These are phyloP conservation scores for Allacma fusca DNA, from an alignment of 2,888 invertebrate species.

Conservation along the genomic window DNA sequence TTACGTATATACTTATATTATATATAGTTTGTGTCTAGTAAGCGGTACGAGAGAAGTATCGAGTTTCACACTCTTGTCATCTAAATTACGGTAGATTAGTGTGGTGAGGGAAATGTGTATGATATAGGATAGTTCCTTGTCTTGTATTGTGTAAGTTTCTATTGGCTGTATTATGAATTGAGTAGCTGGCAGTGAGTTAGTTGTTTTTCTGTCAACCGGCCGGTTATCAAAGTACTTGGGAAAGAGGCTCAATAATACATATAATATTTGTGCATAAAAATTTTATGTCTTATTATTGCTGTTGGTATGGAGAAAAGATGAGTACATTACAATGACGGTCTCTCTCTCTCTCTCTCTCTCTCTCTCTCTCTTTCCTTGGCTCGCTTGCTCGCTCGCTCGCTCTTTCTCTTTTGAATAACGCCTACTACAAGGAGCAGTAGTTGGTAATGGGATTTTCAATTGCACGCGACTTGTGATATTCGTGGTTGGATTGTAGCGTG, in stretches of 20 bases:
- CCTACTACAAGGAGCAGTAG: background rate
- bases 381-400: no score
- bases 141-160: no score
- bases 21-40: background rate
- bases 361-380: no score
- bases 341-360: background rate
- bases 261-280: background rate
- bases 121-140: no score
- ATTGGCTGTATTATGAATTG: background rate
- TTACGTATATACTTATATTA: no score
- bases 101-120: no score
- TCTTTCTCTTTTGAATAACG: background rate
- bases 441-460: conserved; percentile 19
- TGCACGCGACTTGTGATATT: conserved; percentile 36
- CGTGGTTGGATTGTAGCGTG: conserved; percentile 30
- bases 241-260: background rate
- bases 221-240: background rate
- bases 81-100: conserved; percentile 11
- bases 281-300: background rate
- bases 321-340: background rate
- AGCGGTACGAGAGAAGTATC: background rate
- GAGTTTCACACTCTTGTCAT: conserved; percentile 3
- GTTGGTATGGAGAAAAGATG: background rate
- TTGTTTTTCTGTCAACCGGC: background rate
- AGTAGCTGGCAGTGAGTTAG: background rate